Evolutionary conservation across 1,140 invertebrate genomes (phyloP), one percentile per base, ranked within the genome.

Genomic region (Eurosta solidaginis): DNA sequence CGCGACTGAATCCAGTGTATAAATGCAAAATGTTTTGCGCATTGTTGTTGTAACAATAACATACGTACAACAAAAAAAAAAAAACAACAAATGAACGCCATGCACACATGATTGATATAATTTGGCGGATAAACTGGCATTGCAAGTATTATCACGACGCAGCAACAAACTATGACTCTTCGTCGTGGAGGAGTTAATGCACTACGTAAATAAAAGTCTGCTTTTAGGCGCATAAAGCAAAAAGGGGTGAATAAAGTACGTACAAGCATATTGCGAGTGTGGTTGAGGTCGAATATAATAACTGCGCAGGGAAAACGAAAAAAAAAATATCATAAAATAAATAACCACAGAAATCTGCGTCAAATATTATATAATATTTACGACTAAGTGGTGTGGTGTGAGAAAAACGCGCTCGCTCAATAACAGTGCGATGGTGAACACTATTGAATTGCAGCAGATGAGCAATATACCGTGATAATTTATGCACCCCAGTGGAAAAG

Each of bases 401-500:
- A 17, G 59, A n/a, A n/a, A n/a, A n/a, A n/a, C n/a, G n/a, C n/a
- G n/a, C n/a, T n/a, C n/a, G n/a, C 2, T 36, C 33, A 25, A 6
- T 29, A 2, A 10, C n/a, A 3, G 54, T 29, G 12, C 2, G 49
- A 6, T n/a, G 17, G 29, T 20, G 59, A 12, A 20, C 17, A 33
- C 59, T 20, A 33, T 22, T 40, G 59, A 40, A 20, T 20, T 68
- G 59, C 59, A 68, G 59, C 59, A 36, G 59, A 68, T 68, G 74
- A 45, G 74, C 74, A 75, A 47, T 45, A 50, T 45, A 75, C 74
- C 49, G 20, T 50, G 73, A 75, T 78, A 78, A 78, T 78, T 78
- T 78, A 78, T 78, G 78, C 74, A 78, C 78, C 78, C 78, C 77
- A 33, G 68, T 36, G 36, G 63, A 49, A 78, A 78, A 68, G 42